Evolutionary conservation across 2,113 vertebrate genomes (phyloP).

Genomic region (Ranitomeya variabilis): DNA sequence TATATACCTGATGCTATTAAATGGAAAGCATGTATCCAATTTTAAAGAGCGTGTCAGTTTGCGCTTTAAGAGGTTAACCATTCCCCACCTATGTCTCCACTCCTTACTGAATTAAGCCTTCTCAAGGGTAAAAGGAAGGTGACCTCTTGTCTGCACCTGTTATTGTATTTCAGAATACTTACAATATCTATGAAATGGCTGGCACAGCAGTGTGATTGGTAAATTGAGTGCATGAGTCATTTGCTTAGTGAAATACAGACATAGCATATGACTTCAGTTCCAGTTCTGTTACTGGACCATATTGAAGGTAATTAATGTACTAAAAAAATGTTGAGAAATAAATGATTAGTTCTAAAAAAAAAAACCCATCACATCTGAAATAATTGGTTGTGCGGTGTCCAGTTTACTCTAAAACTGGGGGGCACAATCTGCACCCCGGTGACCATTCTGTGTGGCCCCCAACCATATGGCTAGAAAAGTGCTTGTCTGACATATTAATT

Average conservation of each 20-base stretch:
- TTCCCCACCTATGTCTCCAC: not conserved
- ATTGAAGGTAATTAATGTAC: not conserved
- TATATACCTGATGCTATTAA: not conserved
- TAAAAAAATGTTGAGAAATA: not conserved
- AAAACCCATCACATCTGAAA: not conserved
- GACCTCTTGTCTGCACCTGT: conserved; percentile 19
- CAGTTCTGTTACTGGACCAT: not conserved
- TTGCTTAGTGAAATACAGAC: not conserved
- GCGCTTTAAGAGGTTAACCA: not conserved
- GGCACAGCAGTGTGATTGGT: conserved; percentile 20
- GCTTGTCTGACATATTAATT: too few species aligned
- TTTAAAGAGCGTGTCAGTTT: not conserved
- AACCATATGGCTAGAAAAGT: too few species aligned
- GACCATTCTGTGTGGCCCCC: too few species aligned
- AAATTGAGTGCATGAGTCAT: not conserved
- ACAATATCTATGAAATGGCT: conserved; percentile 14
- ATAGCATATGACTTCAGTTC: not conserved
- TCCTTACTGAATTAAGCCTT: not conserved
- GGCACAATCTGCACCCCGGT: too few species aligned
- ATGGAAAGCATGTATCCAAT: not conserved
- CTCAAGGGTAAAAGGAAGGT: conserved; percentile 25
- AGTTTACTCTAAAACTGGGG: too few species aligned
- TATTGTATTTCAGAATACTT: conserved; percentile 34
- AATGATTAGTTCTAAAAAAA: not conserved
- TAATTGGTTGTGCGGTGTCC: not conserved